Conservation (phyloP, 2,113 vertebrate genomes). For the Mirza zaza region DNA sequence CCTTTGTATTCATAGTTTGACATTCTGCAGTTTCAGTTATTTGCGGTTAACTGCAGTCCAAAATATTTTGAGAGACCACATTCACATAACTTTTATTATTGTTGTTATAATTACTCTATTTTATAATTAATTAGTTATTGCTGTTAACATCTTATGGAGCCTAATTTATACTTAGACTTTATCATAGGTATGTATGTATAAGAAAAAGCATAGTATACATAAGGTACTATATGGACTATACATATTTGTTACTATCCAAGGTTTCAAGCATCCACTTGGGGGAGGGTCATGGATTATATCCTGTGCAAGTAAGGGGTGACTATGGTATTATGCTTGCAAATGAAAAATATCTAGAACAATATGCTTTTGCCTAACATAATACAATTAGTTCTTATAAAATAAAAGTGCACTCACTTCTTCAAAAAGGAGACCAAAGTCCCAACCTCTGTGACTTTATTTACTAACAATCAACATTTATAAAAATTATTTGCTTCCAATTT, state of each 20-base stretch:
- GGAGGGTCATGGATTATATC: not conserved
- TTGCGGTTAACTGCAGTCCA: not conserved
- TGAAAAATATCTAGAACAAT: not conserved
- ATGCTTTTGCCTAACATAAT: not conserved
- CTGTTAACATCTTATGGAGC: not conserved
- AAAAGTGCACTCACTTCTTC: not conserved
- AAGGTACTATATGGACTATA: too few species aligned
- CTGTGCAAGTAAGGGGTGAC: too few species aligned
- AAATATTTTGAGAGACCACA: not conserved
- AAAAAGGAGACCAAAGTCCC: not conserved
- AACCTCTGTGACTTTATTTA: not conserved
- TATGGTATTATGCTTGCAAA: not conserved
- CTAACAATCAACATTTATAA: not conserved
- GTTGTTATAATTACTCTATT: not conserved
- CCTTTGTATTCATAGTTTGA: not conserved
- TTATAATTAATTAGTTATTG: not conserved
- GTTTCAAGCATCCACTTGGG: not conserved
- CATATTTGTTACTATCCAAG: not conserved
- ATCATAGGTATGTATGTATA: not conserved
- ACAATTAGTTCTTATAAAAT: not conserved
- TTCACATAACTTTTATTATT: not conserved
- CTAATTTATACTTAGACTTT: not conserved
- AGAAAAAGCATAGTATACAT: not conserved
- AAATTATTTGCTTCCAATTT: not conserved
- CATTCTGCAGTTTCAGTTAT: not conserved